Evolutionary conservation across 2,797 vertebrate species (phyloP), one percentile per base, ranked within the genome.

Genomic region (Scolopax bukidnonensis): DNA sequence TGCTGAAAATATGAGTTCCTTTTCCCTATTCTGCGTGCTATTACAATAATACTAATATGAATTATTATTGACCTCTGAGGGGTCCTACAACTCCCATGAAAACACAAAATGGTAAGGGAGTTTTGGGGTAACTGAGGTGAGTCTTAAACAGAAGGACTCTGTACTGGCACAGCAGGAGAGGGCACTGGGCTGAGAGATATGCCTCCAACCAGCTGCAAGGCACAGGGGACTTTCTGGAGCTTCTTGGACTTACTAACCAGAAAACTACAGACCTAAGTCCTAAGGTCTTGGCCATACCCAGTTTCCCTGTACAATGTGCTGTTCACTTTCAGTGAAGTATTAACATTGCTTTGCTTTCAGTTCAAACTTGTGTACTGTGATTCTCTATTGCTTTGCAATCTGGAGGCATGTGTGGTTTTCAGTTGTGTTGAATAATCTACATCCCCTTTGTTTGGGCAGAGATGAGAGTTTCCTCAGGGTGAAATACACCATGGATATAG

Each of bases 1-100:
- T 95, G 82, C 63, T 30, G 21, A 65, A 97, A 96, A 71, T 93
- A 70, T 68, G 83, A 82, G 48, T 85, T 95, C 64, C 56, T 95
- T 96, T 95, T 87, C 54, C 68, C 57, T 96, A 36, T 91, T 87
- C 79, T 40, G 30, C 57, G 4, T 92, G 28, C 54, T 89, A 61
- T 79, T 74, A 25, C 41, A 47, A 38, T 64, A 57, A 67, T 33
- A 69, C 79, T 51, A 86, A n/a, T 41, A 65, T 24, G 36, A 4
- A 7, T 88, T 84, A 56, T 48, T 84, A 75, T 94, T 96, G 90
- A 91, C 48, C 17, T 51, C 92, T 87, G n/a, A 87, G 40, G 74
- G 8, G 5, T 79, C n/a, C 27, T 79, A 69, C 20, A 93, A 63
- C 64, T 84, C 48, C 71, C n/a, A 43, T 68, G 86, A 74, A 92